Evolutionary conservation across 2,797 vertebrate species (phyloP).

Genomic region (Amazona finschi): DNA sequence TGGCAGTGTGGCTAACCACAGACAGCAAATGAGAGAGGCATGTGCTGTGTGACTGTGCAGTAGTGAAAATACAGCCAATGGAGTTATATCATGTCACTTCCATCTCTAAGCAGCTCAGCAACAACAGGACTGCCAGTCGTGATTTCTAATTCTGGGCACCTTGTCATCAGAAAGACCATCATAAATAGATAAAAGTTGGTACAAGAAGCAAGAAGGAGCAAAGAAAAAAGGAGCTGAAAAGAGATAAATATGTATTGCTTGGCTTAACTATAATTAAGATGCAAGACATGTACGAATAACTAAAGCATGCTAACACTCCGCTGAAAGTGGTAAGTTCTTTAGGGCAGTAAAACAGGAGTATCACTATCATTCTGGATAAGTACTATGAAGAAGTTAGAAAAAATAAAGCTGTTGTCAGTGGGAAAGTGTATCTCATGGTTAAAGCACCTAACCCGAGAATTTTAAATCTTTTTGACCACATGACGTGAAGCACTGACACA

Average conservation of each 20-base stretch:
- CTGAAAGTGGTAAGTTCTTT: neutral
- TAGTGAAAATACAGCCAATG: neutral
- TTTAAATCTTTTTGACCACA: neutral
- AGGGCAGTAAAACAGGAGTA: neutral
- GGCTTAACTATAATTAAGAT: neutral
- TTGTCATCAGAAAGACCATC: neutral
- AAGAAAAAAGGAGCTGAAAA: neutral
- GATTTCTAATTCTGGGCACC: neutral
- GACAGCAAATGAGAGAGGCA: conserved; percentile 5
- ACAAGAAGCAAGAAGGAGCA: neutral
- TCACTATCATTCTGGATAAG: neutral
- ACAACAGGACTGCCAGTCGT: neutral
- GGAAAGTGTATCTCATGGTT: neutral
- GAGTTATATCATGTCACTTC: neutral
- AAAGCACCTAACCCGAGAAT: neutral
- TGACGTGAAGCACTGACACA: neutral
- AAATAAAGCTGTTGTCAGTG: neutral
- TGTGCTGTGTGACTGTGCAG: neutral
- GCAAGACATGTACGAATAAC: neutral
- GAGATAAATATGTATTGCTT: neutral
- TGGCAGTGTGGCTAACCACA: neutral
- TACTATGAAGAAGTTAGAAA: neutral
- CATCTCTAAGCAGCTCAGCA: neutral
- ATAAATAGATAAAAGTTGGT: neutral
- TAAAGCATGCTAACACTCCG: neutral